phyloP scores from a whole-genome alignment of 92 coral and sea anemone genomes.

The Phymanthus crucifer region DNA sequence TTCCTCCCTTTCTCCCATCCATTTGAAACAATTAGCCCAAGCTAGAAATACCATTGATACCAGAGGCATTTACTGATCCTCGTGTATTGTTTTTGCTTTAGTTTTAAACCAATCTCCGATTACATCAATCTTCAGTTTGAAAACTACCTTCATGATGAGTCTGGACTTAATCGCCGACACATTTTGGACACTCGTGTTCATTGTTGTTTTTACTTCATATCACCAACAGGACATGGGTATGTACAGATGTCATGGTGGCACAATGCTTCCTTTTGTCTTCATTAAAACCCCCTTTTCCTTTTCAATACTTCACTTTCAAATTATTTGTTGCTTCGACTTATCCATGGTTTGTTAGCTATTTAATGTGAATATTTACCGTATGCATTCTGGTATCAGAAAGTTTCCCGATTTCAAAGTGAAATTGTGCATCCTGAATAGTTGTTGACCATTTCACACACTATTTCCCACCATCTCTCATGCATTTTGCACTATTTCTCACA shows the following conservation, averaged over 20 bases:
- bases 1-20: background rate
- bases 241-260: no score
- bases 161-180: constrained; percentile 90
- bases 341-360: no score
- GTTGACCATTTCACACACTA: no score
- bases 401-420: no score
- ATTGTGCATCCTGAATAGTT: no score
- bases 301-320: no score
- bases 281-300: background rate
- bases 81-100: constrained; percentile 22
- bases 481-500: no score
- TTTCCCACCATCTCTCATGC: no score
- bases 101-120: constrained; percentile 86
- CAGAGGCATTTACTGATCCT: background rate
- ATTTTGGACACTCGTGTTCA: constrained; percentile 88
- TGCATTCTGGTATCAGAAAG: no score
- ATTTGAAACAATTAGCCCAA: background rate
- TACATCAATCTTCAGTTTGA: constrained; percentile 89
- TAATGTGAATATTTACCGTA: no score
- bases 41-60: background rate
- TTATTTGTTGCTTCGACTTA: no score
- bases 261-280: background rate
- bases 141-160: constrained; percentile 85
- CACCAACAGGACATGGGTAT: constrained; percentile 96
- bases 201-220: constrained; percentile 91